A percentile compares a stretch with the other conserved stretches of the same genome.
These are phyloP conservation scores for Paramacrobiotus metropolitanus DNA, from an alignment of 1,140 invertebrate species.

Conservation along the genomic window DNA sequence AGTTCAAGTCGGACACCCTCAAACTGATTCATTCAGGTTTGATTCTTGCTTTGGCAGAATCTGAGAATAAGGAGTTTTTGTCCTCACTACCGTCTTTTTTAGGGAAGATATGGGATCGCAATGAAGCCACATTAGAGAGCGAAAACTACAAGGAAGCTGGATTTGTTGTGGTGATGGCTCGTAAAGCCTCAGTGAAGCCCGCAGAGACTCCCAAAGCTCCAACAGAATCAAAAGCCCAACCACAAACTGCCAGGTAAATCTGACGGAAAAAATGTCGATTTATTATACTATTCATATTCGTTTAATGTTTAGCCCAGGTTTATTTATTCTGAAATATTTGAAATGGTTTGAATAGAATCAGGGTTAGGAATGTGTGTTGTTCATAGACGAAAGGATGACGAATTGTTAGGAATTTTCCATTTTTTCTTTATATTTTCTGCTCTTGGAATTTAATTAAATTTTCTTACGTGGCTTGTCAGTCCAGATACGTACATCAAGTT, in stretches of 20 bases:
- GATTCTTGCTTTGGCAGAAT: neutral
- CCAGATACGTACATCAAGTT: too few relatives aligned
- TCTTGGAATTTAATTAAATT: too few relatives aligned
- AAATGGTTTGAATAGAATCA: neutral
- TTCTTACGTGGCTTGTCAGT: too few relatives aligned
- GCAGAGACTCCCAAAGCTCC: neutral
- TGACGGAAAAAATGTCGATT: neutral
- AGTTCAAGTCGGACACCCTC: neutral
- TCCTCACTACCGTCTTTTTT: neutral
- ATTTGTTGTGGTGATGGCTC: neutral
- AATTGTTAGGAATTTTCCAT: too few relatives aligned
- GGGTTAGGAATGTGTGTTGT: too few relatives aligned
- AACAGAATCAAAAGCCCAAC: neutral
- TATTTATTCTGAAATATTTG: neutral
- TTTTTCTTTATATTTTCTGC: too few relatives aligned
- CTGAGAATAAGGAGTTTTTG: neutral
- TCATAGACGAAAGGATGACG: too few relatives aligned
- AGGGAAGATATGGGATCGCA: neutral
- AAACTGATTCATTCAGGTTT: slow-evolving; percentile 1
- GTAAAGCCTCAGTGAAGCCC: neutral
- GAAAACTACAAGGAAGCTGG: neutral
- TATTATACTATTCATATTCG: neutral
- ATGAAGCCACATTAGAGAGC: neutral
- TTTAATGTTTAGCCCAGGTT: neutral
- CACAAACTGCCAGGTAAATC: neutral